Conservation (phyloP, 2,113 vertebrate species). For the Rafetus swinhoei region DNA sequence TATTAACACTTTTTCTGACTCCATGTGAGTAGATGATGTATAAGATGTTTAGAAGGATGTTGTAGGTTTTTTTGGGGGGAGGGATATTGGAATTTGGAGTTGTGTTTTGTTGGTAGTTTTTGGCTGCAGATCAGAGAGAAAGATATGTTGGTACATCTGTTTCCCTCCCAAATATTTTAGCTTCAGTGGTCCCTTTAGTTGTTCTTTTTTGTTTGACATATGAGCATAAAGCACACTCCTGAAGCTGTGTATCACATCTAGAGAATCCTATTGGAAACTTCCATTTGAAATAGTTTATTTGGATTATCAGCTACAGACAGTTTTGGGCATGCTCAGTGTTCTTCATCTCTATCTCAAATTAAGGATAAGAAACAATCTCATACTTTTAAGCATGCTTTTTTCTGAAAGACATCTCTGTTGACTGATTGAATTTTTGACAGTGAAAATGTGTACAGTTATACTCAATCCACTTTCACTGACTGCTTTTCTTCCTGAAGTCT, state of each 20-base stretch:
- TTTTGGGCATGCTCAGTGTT: neutral
- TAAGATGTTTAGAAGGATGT: neutral
- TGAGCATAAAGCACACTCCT: neutral
- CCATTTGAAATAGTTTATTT: conserved; percentile 2
- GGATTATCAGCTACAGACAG: conserved; percentile 13
- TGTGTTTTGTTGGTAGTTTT: rapidly evolving
- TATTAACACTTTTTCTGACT: neutral
- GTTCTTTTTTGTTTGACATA: neutral
- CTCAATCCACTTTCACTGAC: conserved; percentile 46
- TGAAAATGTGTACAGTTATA: conserved; percentile 31
- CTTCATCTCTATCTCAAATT: neutral
- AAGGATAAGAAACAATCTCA: neutral
- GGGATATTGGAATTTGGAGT: neutral
- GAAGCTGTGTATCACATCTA: neutral
- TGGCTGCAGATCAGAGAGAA: neutral
- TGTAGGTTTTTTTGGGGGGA: neutral
- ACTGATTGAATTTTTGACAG: conserved; percentile 44
- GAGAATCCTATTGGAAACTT: neutral
- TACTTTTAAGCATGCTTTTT: conserved; percentile 27
- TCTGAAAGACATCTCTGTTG: conserved; percentile 21
- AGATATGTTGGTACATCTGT: neutral
- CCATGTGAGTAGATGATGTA: neutral
- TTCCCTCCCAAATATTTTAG: neutral
- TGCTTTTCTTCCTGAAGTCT: conserved; percentile 51
- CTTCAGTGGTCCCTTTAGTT: neutral